These are phyloP conservation scores for Ericerus pela DNA, from an alignment of 1,140 invertebrate species.

Conservation along the genomic window DNA sequence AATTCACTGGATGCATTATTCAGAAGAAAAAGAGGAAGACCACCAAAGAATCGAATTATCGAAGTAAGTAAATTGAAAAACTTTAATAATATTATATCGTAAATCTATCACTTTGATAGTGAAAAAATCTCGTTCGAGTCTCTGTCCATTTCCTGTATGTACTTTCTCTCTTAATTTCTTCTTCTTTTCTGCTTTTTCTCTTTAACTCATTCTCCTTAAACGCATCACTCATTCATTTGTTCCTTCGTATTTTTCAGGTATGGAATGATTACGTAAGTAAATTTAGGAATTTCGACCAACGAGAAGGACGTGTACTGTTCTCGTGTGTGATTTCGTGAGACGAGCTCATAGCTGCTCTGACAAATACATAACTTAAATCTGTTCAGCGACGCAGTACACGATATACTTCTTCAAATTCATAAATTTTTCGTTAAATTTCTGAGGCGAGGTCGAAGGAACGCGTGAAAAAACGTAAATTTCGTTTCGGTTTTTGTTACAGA, in stretches of 20 bases:
- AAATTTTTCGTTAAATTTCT: no score
- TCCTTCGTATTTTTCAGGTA: conserved; percentile 34
- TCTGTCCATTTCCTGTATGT: not conserved
- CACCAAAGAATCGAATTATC: conserved; percentile 80
- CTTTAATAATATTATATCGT: not conserved
- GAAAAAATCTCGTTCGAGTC: no score
- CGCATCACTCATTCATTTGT: not conserved
- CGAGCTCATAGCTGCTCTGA: no score
- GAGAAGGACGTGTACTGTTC: not conserved
- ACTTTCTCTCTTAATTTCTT: no score
- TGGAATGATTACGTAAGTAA: conserved; percentile 62
- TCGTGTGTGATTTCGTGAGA: no score
- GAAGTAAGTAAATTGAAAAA: conserved; percentile 50
- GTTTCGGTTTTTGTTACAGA: no score
- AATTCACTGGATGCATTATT: conserved; percentile 76
- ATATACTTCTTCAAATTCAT: no score
- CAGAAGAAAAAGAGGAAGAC: conserved; percentile 72
- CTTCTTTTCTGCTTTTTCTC: no score
- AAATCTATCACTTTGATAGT: conserved; percentile 11
- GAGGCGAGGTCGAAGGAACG: no score
- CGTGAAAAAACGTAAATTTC: no score
- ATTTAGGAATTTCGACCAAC: not conserved
- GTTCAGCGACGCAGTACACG: no score
- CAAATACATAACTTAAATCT: no score
- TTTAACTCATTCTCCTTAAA: not conserved